Evolutionary conservation across 2,888 invertebrate genomes (phyloP).

Genomic region (Orthosia incerta): DNA sequence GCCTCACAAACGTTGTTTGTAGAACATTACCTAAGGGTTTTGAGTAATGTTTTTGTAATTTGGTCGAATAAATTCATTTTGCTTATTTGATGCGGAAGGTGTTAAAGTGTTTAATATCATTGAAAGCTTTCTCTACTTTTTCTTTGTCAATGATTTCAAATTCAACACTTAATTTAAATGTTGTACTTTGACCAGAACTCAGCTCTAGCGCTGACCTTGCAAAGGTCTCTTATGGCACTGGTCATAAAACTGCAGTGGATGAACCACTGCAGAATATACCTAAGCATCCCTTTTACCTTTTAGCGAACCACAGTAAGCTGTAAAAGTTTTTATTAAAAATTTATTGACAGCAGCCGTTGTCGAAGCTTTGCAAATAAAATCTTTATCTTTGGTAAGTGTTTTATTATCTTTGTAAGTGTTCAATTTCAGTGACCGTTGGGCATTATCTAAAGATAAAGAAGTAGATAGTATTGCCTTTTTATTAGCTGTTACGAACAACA

Average conservation of each 20-base stretch:
- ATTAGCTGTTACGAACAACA: neutral
- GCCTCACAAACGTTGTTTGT: slow-evolving; percentile 40
- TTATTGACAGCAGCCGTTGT: too few relatives aligned
- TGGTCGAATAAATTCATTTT: slow-evolving; percentile 14
- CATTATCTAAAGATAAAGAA: neutral
- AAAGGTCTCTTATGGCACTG: too few relatives aligned
- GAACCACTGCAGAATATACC: too few relatives aligned
- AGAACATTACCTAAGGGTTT: slow-evolving; percentile 23
- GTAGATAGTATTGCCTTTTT: neutral
- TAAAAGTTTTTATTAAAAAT: too few relatives aligned
- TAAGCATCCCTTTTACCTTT: too few relatives aligned
- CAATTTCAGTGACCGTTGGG: neutral
- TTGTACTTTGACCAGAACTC: too few relatives aligned
- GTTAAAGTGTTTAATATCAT: neutral
- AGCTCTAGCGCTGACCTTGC: too few relatives aligned
- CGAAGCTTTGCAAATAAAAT: too few relatives aligned
- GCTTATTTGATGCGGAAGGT: neutral
- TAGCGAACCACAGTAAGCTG: too few relatives aligned
- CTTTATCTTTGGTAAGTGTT: neutral
- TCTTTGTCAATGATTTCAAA: too few relatives aligned
- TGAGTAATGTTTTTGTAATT: slow-evolving; percentile 33
- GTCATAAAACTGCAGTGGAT: too few relatives aligned
- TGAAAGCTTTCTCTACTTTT: neutral
- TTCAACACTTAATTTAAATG: too few relatives aligned
- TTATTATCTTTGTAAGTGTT: neutral